Base-by-base conservation (phyloP, 2,797 vertebrate species). In the Amphiprion clarkii region DNA sequence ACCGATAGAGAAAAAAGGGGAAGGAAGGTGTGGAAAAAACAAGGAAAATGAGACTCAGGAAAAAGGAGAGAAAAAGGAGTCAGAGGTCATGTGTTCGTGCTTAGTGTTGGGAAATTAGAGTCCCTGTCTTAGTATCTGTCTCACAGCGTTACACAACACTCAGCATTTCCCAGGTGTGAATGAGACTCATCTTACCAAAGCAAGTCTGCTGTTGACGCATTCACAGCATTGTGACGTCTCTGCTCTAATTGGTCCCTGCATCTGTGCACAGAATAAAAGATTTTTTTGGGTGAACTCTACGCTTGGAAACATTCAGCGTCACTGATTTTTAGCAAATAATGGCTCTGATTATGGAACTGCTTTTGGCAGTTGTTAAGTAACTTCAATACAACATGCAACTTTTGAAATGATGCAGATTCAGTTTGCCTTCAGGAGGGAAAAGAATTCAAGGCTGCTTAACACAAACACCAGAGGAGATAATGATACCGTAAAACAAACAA, bases 31-130 rank as follows among this genome's bases (percentile, higher is more conserved):
- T 85, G 90, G 27, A 88, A 70, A 71, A 86, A 85, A 80, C 70
- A 83, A 81, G 78, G 73, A 81, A 60, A 80, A 66, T 79, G 63
- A 76, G 84, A 82, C 31, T 74, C 17, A 55, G 70, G 69, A 67
- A 80, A 72, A 86, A 71, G 40, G 69, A 56, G 66, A 60, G 33
- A 48, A 44, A 42, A 60, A 56, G 52, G 33, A 48, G 36, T 52
- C 58, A 6, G 9, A 57, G 29, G 40, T 73, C 82, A 89, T 83
- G 71, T 92, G 90, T 84, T 83, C 59, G 79, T 87, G 59, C 77
- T 88, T 88, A 89, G 76, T 78, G 75, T 86, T 92, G 78, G 60
- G 84, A 90, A 92, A 89, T 85, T 73, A 66, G 70, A 64, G 55
- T 48, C 31, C 23, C 13, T 74, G 48, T 71, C 53, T 78, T 25